Evolutionary conservation across 2,888 invertebrate genomes (phyloP).

Genomic region (Aromia moschata): DNA sequence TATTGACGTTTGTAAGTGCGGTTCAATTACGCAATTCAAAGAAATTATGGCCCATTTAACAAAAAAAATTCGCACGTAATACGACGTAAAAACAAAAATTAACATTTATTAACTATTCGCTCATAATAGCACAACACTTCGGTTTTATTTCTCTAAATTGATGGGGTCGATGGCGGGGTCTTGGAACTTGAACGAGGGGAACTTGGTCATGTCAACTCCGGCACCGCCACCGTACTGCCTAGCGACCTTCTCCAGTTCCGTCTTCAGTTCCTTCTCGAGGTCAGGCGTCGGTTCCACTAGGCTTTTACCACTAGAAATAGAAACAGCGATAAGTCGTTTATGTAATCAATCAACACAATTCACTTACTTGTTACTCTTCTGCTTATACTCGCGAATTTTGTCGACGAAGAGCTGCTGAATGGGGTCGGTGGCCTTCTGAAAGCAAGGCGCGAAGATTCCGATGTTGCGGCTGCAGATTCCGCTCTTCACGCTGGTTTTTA

Average conservation of each 20-base stretch:
- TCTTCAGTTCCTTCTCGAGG: constrained; percentile 76
- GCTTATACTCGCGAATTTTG: constrained; percentile 89
- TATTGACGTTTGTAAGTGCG: too few species aligned
- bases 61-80: too few species aligned
- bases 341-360: neutral
- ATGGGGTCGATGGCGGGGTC: constrained; percentile 78
- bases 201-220: constrained; percentile 87
- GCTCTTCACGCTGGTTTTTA: constrained; percentile 52
- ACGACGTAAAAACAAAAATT: too few species aligned
- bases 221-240: constrained; percentile 79
- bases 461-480: constrained; percentile 71
- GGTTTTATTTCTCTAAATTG: constrained; percentile 60
- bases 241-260: constrained; percentile 83
- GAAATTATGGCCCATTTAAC: too few species aligned
- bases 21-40: too few species aligned
- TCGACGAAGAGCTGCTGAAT: constrained; percentile 94
- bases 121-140: too few species aligned
- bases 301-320: constrained; percentile 76
- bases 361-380: constrained; percentile 84
- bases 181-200: constrained; percentile 85
- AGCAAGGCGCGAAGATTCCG: constrained; percentile 74
- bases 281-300: constrained; percentile 84
- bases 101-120: constrained; percentile 16
- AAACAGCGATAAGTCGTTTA: neutral
- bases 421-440: constrained; percentile 83